Evolutionary conservation across 92 coral and sea anemone genomes (phyloP), one percentile per base, ranked within the genome.

Genomic region (Epizoanthus ramosus): DNA sequence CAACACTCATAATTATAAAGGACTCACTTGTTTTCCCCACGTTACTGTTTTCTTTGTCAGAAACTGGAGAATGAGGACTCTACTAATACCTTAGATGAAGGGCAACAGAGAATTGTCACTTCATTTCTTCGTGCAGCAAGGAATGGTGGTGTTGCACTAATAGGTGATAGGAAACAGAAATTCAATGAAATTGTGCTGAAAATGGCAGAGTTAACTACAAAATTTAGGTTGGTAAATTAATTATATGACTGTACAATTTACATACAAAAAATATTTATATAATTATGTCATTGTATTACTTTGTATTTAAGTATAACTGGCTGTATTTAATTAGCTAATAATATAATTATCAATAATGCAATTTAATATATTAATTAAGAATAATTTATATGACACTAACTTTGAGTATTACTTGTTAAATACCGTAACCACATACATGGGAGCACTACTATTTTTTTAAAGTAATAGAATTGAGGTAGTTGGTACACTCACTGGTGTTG

Each of bases 141-240:
- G 69, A 91, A 93, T 81, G 98, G 98, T 61, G 98, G 98, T 3
- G 95, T 93, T 4, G 89, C 88, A 16, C 83, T 93, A 59, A 85
- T 75, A 54, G 92, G 95, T 35, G 81, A 91, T 33, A 84, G 84
- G 53, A 91, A 85, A 72, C 82, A 91, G 63, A 89, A 80, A 68
- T 93, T 93, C 56, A 93, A 87, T 85, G 87, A 86, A 33, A 87
- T 93, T 23, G 87, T 84, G 61, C 61, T 93, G 53, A 89, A 83
- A 72, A 81, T 91, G 22, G 98, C 98, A 70, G 93, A 93, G 79
- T 88, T 93, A 56, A 71, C 86, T 45, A 93, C 89, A 45, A 84
- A 89, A 79, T 93, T 93, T 85, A 93, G 93, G 97, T 93, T 63
- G 28, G 79, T 52, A 22, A 0, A 21, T 63, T 8, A 21, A n/a